phyloP scores from a whole-genome alignment of 2,888 invertebrate genomes.

The Rhingia rostrata region DNA sequence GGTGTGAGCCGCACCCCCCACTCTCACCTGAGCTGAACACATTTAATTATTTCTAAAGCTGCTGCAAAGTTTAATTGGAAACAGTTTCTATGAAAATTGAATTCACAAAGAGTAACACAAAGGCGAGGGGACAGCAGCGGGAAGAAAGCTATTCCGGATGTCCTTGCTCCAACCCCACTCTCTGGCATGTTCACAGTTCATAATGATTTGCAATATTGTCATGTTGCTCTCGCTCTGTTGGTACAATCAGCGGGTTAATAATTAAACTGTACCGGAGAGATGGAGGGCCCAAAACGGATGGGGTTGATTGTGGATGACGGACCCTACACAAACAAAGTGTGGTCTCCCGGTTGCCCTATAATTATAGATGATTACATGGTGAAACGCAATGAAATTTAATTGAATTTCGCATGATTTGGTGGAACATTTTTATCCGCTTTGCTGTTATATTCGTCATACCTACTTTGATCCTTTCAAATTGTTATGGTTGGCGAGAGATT shows the following conservation, averaged over 20 bases:
- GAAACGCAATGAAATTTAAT: conserved; percentile 63
- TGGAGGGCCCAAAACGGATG: conserved; percentile 17
- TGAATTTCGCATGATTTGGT: conserved; percentile 56
- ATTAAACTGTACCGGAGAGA: conserved; percentile 37
- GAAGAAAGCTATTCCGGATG: conserved; percentile 23
- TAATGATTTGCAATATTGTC: conserved; percentile 51
- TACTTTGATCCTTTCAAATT: conserved; percentile 17
- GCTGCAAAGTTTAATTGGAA: conserved; percentile 66
- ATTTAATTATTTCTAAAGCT: conserved; percentile 69
- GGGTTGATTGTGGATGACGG: conserved; percentile 30
- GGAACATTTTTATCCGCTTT: conserved; percentile 18
- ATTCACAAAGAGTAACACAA: conserved; percentile 39
- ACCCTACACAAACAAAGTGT: background rate
- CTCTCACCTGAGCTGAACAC: conserved; percentile 22
- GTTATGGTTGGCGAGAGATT: conserved; percentile 1
- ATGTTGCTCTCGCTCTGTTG: background rate
- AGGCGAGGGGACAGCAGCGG: conserved; percentile 19
- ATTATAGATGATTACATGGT: conserved; percentile 59
- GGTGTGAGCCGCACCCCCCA: background rate
- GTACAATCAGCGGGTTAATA: conserved; percentile 41
- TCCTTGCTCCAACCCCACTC: conserved; percentile 23
- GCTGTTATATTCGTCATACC: background rate
- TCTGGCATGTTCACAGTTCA: conserved; percentile 59
- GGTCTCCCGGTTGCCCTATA: conserved; percentile 48
- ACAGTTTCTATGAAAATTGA: conserved; percentile 63